A percentile compares a stretch with the other conserved stretches of the same genome.
Conservation (phyloP, 2,888 invertebrate species). For the Crematogaster levior region DNA sequence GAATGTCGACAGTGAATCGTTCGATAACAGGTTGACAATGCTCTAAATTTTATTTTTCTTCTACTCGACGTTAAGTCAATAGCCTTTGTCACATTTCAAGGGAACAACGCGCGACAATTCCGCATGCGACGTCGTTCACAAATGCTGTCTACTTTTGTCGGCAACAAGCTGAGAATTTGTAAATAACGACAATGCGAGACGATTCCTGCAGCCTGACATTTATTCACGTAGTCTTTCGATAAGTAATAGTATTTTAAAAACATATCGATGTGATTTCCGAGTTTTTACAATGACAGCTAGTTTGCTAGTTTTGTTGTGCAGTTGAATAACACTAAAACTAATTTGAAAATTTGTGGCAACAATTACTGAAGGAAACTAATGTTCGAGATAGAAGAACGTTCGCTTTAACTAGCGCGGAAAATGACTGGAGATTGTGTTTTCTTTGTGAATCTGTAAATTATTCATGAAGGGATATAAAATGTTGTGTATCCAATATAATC, state of each 20-base stretch:
- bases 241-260: neutral
- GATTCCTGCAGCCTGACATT: neutral
- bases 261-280: neutral
- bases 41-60: slow-evolving; percentile 28
- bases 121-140: slow-evolving; percentile 69
- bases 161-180: slow-evolving; percentile 54
- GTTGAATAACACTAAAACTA: slow-evolving; percentile 43
- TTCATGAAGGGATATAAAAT: neutral
- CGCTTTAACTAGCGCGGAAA: neutral
- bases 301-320: slow-evolving; percentile 26
- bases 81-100: slow-evolving; percentile 54
- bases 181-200: neutral
- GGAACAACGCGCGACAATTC: slow-evolving; percentile 68
- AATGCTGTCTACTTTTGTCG: slow-evolving; percentile 66
- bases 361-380: slow-evolving; percentile 60
- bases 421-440: neutral
- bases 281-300: slow-evolving; percentile 33
- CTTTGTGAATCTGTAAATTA: neutral
- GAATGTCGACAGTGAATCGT: slow-evolving; percentile 15
- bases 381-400: neutral
- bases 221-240: neutral
- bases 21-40: slow-evolving; percentile 61
- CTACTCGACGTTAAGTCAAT: slow-evolving; percentile 11
- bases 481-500: neutral
- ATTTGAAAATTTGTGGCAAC: slow-evolving; percentile 66